phyloP scores from a whole-genome alignment of 2,888 invertebrate species.

The Dichetophora obliterata region DNA sequence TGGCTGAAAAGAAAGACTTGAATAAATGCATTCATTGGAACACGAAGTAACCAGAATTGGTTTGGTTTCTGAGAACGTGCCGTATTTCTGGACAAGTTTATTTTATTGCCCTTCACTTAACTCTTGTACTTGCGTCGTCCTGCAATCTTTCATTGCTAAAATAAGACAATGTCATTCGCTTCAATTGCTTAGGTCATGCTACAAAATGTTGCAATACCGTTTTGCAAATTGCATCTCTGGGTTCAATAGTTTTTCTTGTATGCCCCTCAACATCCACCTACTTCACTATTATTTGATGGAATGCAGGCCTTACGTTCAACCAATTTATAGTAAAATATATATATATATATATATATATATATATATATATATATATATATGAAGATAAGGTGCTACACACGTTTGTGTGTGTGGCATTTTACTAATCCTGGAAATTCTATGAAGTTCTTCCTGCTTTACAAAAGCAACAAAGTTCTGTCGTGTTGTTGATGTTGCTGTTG shows the following conservation, averaged over 20 bases:
- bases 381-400: too few relatives aligned
- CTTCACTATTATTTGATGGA: neutral
- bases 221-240: conserved; percentile 41
- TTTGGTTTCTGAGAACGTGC: conserved; percentile 39
- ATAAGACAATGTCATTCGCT: conserved; percentile 40
- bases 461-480: conserved; percentile 26
- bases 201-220: conserved; percentile 37
- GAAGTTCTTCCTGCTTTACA: too few relatives aligned
- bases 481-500: too few relatives aligned
- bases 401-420: neutral
- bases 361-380: neutral
- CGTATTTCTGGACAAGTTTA: conserved; percentile 18
- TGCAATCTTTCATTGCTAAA: neutral
- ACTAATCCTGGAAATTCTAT: conserved; percentile 14
- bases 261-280: neutral
- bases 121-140: neutral
- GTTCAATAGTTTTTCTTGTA: conserved; percentile 24
- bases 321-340: neutral
- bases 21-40: conserved; percentile 36
- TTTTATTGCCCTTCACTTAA: neutral
- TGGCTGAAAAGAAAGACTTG: conserved; percentile 13
- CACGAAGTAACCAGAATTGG: conserved; percentile 29
- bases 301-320: conserved; percentile 6
- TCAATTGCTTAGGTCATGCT: conserved; percentile 38
- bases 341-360: neutral